phyloP scores from a whole-genome alignment of 2,888 invertebrate species.

The Ischnus inquisitorius region DNA sequence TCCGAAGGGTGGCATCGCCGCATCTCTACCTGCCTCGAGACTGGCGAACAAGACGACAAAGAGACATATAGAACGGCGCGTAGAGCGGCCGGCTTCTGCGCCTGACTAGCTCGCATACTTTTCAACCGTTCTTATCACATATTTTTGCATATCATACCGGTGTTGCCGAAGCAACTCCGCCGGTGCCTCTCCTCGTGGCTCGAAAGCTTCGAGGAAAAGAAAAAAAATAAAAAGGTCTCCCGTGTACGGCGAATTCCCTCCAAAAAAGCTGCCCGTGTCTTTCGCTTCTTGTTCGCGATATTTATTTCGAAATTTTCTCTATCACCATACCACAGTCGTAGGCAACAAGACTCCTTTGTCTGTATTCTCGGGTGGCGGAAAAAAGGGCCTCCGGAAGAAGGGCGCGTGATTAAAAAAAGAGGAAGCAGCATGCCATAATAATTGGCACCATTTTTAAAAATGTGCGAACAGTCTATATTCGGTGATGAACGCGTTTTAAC shows the following conservation, averaged over 20 bases:
- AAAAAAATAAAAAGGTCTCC: constrained; percentile 33
- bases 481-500: no score
- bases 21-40: constrained; percentile 9
- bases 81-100: constrained; percentile 64
- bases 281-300: constrained; percentile 51
- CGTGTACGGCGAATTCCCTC: constrained; percentile 26
- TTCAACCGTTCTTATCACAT: constrained; percentile 80
- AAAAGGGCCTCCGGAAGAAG: no score
- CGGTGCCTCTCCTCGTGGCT: constrained; percentile 43
- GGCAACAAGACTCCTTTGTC: constrained; percentile 50
- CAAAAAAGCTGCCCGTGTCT: constrained; percentile 58
- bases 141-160: constrained; percentile 81
- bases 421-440: no score
- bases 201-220: constrained; percentile 38
- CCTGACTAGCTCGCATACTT: constrained; percentile 69
- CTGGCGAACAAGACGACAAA: constrained; percentile 6
- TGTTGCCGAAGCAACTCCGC: constrained; percentile 55
- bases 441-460: neutral
- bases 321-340: constrained; percentile 73
- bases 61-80: constrained; percentile 65
- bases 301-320: constrained; percentile 24
- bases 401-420: no score
- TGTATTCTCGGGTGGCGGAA: neutral
- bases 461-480: no score
- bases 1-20: constrained; percentile 68